Evolutionary conservation across 2,797 vertebrate genomes (phyloP).

Genomic region (Helicolenus hilgendorfi): DNA sequence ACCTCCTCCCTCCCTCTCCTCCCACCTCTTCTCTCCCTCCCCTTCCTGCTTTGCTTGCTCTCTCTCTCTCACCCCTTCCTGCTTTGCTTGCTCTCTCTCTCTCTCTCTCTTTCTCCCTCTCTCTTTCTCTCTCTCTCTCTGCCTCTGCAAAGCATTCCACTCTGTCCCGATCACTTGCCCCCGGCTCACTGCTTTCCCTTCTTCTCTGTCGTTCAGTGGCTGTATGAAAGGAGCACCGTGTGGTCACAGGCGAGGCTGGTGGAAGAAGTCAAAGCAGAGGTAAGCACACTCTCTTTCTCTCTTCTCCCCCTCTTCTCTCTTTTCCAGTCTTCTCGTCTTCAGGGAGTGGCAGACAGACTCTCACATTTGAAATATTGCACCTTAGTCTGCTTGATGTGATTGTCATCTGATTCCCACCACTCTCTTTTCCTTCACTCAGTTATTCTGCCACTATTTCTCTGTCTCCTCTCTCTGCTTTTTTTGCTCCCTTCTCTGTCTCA

Average conservation of each 20-base stretch:
- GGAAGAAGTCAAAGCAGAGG: conserved; percentile 94
- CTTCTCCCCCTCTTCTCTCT: not conserved
- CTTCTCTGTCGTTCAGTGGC: conserved; percentile 89
- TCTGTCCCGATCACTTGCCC: conserved; percentile 81
- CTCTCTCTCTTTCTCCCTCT: conserved; percentile 31
- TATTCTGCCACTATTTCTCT: conserved; percentile 10
- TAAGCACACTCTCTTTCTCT: conserved; percentile 80
- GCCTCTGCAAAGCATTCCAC: conserved; percentile 85
- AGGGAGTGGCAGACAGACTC: conserved; percentile 75
- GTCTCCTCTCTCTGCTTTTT: not conserved
- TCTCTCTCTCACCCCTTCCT: conserved; percentile 66
- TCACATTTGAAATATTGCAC: conserved; percentile 58
- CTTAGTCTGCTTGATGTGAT: conserved; percentile 56
- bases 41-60: conserved; percentile 64
- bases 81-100: conserved; percentile 40
- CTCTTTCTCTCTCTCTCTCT: conserved; percentile 60
- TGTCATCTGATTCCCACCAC: conserved; percentile 52
- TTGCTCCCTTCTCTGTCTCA: not conserved
- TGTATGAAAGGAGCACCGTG: conserved; percentile 90
- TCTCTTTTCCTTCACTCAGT: conserved; percentile 25
- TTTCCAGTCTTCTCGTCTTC: conserved; percentile 57
- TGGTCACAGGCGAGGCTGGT: conserved; percentile 90
- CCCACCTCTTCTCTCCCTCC: conserved; percentile 68
- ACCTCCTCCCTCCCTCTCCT: conserved; percentile 80
- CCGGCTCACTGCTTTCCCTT: conserved; percentile 78